Base-by-base conservation (phyloP, 37 sponge, comb jelly and placozoan genomes). In the Hormiphora californensis region DNA sequence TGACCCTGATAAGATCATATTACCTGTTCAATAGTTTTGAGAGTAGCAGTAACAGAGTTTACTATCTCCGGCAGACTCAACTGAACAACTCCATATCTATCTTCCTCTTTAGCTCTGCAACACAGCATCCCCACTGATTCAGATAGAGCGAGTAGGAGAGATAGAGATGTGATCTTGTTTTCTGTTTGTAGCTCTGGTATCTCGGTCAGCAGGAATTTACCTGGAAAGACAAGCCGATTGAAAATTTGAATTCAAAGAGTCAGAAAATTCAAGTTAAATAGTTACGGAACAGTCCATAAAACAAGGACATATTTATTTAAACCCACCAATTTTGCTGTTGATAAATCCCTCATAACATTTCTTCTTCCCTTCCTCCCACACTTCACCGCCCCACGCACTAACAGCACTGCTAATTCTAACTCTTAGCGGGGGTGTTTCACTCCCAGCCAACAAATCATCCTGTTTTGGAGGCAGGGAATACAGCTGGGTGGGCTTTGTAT, bases 151-250 rank as follows among this genome's bases (percentile, higher is more conserved):
- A 32, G 21, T 46, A 73, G 8, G 46, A 73, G 43, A 9, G 28
- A n/a, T 1, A 73, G 11, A 73, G 40, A 43, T 1, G 5, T 17
- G 1, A 73, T n/a, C 81, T 73, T 73, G 44, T 73, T 73, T 28
- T 73, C 81, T 36, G 32, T 4, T 0, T 43, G 28, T 2, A 73
- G 27, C 27, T 73, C 81, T 11, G 12, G 21, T 28, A 36, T 25
- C 22, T 73, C 81, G 28, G 81, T 73, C 23, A 73, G 23, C 27
- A 73, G 81, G 46, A 43, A 73, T 46, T 73, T 73, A n/a, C 81
- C 81, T 73, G 43, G 38, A 7, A 27, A 30, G 59, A 17, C 53
- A 15, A 49, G 53, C 53, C 12, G 15, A 17, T 15, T 9, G 53
- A 49, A 15, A 9, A 49, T 17, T 17, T 49, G 15, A 17, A 49